Evolutionary conservation across 2,888 invertebrate species (phyloP).

Genomic region (Calliopum simillimum): DNA sequence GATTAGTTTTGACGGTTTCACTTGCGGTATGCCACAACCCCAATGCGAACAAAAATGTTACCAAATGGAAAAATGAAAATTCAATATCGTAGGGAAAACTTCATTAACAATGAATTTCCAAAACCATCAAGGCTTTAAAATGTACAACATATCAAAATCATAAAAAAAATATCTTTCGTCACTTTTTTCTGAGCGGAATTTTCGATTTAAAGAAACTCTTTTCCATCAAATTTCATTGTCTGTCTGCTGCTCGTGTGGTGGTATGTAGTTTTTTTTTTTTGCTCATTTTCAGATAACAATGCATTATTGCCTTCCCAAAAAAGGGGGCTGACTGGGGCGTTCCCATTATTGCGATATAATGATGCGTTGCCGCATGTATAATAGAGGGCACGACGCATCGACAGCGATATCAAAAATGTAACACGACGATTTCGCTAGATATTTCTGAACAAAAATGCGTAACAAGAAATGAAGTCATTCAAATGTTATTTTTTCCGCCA

Average conservation of each 20-base stretch:
- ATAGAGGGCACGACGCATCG: conserved; percentile 2
- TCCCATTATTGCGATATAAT: not conserved
- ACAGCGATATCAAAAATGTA: not conserved
- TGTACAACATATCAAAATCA: too few relatives aligned
- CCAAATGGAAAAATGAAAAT: too few relatives aligned
- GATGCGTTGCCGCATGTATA: not conserved
- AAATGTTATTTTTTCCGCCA: conserved; percentile 27
- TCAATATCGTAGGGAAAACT: too few relatives aligned
- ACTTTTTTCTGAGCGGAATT: too few relatives aligned
- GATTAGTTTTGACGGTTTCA: conserved; percentile 17
- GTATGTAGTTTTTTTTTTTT: conserved; percentile 8
- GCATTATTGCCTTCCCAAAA: conserved; percentile 34
- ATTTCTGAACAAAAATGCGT: conserved; percentile 3
- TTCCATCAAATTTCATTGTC: not conserved
- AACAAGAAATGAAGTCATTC: conserved; percentile 22
- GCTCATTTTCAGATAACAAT: conserved; percentile 44
- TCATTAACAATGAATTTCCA: too few relatives aligned
- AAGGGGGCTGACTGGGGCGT: too few relatives aligned
- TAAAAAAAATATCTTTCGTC: too few relatives aligned
- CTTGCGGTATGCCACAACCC: not conserved
- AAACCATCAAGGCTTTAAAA: too few relatives aligned
- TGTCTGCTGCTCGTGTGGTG: not conserved
- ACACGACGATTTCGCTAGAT: not conserved
- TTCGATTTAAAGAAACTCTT: too few relatives aligned
- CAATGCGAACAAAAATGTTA: too few relatives aligned